Conservation (phyloP, 2,797 vertebrate species). For the Heliangelus exortis region DNA sequence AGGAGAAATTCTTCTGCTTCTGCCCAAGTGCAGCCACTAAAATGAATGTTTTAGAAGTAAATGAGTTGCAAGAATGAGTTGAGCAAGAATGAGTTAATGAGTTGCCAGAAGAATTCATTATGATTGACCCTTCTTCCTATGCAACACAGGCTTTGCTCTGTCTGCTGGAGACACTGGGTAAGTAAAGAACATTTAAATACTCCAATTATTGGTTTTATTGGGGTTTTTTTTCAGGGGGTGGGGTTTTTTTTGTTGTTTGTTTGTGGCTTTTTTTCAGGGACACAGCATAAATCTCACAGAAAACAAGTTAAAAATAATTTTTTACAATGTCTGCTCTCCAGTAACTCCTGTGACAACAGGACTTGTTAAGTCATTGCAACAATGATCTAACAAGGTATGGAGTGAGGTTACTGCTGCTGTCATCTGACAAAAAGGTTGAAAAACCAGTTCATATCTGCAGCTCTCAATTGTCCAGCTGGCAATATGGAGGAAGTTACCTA, state of each 20-base stretch:
- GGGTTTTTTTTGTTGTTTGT: no score
- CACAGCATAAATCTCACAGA: neutral
- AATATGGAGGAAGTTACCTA: neutral
- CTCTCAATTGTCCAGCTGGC: neutral
- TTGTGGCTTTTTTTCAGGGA: neutral
- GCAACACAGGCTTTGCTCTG: neutral
- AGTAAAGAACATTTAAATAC: neutral
- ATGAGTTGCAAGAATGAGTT: neutral
- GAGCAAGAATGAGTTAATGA: no score
- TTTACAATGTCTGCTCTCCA: neutral
- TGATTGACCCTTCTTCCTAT: neutral
- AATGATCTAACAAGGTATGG: neutral
- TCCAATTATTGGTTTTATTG: neutral
- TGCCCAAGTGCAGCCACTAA: conserved; percentile 53
- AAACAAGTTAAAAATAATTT: neutral
- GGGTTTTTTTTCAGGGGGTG: no score
- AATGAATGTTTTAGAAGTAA: conserved; percentile 53
- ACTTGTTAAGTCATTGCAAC: neutral
- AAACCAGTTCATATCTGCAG: neutral
- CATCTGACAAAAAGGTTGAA: neutral
- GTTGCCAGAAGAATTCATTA: neutral
- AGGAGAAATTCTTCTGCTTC: conserved; percentile 26
- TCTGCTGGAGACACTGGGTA: neutral
- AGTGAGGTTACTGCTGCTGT: neutral
- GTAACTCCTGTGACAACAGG: neutral